A percentile compares a stretch with the other conserved stretches of the same genome.
Conservation (phyloP, 2,797 vertebrate species). For the Chiloscyllium punctatum region DNA sequence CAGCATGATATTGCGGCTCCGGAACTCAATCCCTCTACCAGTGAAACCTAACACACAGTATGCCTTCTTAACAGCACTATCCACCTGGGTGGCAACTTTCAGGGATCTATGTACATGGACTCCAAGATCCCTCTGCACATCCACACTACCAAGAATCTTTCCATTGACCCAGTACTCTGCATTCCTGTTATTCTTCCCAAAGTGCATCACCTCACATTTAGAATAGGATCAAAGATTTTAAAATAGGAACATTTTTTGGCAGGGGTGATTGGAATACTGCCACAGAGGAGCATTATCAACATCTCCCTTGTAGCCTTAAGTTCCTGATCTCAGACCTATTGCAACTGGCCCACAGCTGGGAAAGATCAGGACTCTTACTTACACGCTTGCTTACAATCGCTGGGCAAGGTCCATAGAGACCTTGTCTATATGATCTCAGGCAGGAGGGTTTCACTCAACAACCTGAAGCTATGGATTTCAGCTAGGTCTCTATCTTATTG, state of each 20-base stretch:
- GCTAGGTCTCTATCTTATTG: not conserved
- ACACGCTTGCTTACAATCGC: not conserved
- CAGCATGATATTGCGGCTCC: no score
- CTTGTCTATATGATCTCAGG: not conserved
- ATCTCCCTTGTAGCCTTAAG: not conserved
- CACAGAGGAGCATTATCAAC: not conserved
- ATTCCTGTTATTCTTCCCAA: no score
- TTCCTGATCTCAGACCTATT: not conserved
- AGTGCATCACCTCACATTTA: no score
- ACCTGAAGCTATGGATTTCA: not conserved
- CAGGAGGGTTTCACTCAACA: not conserved
- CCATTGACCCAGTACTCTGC: no score
- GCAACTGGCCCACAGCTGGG: not conserved
- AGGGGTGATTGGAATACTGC: not conserved
- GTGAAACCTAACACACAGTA: no score
- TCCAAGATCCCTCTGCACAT: no score
- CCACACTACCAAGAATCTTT: no score
- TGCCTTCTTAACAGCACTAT: no score
- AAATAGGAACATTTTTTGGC: not conserved
- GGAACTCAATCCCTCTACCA: no score
- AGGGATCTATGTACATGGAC: no score
- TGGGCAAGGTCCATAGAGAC: not conserved
- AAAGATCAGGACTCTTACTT: not conserved
- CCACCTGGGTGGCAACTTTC: no score
- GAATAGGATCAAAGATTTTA: not conserved